Evolutionary conservation across 2,797 vertebrate species (phyloP), one percentile per base, ranked within the genome.

Genomic region (Galago senegalensis): DNA sequence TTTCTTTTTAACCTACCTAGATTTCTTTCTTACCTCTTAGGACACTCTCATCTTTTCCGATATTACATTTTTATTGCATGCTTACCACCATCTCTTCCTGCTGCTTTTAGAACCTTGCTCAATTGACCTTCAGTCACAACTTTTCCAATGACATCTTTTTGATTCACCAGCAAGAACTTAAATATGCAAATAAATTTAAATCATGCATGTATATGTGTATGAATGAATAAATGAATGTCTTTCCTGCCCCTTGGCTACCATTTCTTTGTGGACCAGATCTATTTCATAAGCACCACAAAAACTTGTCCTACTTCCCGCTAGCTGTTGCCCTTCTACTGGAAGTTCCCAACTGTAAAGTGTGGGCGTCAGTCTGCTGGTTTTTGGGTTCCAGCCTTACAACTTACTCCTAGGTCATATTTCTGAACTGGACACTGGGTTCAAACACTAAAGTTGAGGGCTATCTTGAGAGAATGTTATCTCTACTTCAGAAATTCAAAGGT

Each of bases 111-210:
- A 37, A 92, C 14, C 11, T 56, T 49, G 46, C 23, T 83, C 27
- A 79, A 70, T n/a, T 89, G 40, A n/a, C 7, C 13, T 83, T 72
- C 11, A 77, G 16, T 91, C 11, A 84, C 21, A 76, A 65, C 8
- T 93, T 93, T 85, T 77, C 43, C 12, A n/a, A 3, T 77, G 56
- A 83, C 7, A 46, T 79, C 31, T 82, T 95, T 93, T 67, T 34
- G 53, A 63, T 49, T 63, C 23, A 80, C 7, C 3, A 27, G 49
- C 31, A 49, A 23, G 83, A 49, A 94, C 34, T 3, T 56, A 89
- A 60, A 61, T n/a, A 70, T 31, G 53, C 17, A 81, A 91, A 86
- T 46, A 20, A 63, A 67, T 43, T 85, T 27, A 63, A 86, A 72
- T 27, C 12, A n/a, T 27, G 37, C 49, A 0, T 53, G 5, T 79